A percentile compares a stretch with the other conserved stretches of the same genome.
Evolutionary conservation across 1,140 invertebrate species (phyloP).

Genomic region (Cotesia glomerata): DNA sequence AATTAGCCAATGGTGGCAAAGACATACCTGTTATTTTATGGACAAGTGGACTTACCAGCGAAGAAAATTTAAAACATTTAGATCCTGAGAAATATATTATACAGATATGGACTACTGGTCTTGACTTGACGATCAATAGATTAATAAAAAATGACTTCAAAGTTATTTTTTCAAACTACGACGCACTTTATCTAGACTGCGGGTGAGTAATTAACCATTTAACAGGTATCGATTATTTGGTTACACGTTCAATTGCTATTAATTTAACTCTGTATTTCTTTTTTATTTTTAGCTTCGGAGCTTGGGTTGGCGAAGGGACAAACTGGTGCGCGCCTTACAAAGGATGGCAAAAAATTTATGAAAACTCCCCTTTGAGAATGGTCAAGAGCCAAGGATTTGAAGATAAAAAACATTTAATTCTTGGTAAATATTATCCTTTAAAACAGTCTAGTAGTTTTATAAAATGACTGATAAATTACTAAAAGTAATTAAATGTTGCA

Average conservation of each 20-base stretch:
- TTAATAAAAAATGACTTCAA: conserved; percentile 74
- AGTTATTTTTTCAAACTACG: conserved; percentile 84
- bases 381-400: conserved; percentile 48
- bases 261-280: conserved; percentile 15
- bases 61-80: conserved; percentile 71
- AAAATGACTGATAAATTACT: too few relatives aligned
- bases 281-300: conserved; percentile 55
- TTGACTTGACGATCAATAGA: conserved; percentile 69
- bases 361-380: conserved; percentile 73
- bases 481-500: too few relatives aligned
- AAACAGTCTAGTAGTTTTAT: background rate
- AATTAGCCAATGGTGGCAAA: conserved; percentile 63
- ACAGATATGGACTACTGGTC: conserved; percentile 78
- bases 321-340: conserved; percentile 90
- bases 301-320: conserved; percentile 71
- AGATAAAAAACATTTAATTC: conserved; percentile 63
- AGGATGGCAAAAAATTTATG: conserved; percentile 85
- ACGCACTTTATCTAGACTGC: conserved; percentile 84
- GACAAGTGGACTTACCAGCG: conserved; percentile 80
- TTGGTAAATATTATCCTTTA: conserved; percentile 55
- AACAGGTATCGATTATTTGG: conserved; percentile 3
- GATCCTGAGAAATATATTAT: conserved; percentile 79
- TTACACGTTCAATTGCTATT: conserved; percentile 18
- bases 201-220: conserved; percentile 62
- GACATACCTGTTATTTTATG: conserved; percentile 75